Base-by-base conservation (phyloP, 2,797 vertebrate genomes). In the Champsocephalus gunnari region DNA sequence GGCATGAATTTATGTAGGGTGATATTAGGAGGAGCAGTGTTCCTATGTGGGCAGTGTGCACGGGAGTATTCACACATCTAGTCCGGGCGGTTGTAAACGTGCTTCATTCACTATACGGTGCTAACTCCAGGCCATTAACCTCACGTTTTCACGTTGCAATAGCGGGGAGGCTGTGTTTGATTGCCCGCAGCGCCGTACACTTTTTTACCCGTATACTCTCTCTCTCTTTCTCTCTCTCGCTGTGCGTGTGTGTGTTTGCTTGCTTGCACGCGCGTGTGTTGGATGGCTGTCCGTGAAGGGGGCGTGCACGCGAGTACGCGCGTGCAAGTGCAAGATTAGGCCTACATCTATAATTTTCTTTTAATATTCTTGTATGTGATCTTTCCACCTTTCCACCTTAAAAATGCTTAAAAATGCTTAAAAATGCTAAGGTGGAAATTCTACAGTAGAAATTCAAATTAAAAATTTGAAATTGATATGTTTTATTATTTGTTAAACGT, bases 71-170 rank as follows among this genome's bases (percentile, higher is more conserved):
- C 87, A 84, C 82, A 61, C 79, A 69, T 69, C 66, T 13, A 50
- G 71, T 75, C 77, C 73, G 60, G 70, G 72, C 44, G 73, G 87
- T 89, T 87, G 87, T 88, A 87, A 90, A 80, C 80, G 82, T 81
- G 85, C 84, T 87, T 66, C 87, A 89, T 88, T 88, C 87, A 90
- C 71, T 47, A n/a, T 38, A 57, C 76, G 12, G 59, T 3, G 69
- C 79, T 80, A 77, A 87, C 89, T 80, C 83, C 82, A 83, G 80
- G 65, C 77, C 70, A 71, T 91, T 91, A 84, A 90, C 80, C 83
- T 77, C 89, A 79, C 85, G 81, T 84, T 83, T 84, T 83, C 83
- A 81, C 82, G 78, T 79, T 85, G 82, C 81, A 72, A 77, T 77
- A 77, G 77, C 78, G 61, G 70, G 72, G 81, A 80, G 73, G 79